Evolutionary conservation across 2,888 invertebrate genomes (phyloP).

Genomic region (Petrolisthes cinctipes): DNA sequence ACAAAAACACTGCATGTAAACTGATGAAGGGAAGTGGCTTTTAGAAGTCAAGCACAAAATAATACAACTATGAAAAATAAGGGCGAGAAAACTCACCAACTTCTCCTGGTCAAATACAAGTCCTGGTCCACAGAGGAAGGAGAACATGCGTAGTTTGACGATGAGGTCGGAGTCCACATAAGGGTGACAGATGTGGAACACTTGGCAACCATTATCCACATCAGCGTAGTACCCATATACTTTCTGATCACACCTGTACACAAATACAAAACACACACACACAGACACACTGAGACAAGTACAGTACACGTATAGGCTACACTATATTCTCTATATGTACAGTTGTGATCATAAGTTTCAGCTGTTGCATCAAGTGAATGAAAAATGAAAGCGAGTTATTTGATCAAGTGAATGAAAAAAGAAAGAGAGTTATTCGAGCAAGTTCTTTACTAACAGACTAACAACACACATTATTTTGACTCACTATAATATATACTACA

Average conservation of each 20-base stretch:
- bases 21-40: neutral
- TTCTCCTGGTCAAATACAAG: slow-evolving; percentile 48
- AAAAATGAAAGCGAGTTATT: too few relatives aligned
- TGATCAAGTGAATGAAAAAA: too few relatives aligned
- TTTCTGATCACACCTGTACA: slow-evolving; percentile 31
- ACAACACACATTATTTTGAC: too few relatives aligned
- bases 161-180: slow-evolving; percentile 42
- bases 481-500: too few relatives aligned
- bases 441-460: too few relatives aligned
- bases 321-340: too few relatives aligned
- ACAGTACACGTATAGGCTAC: neutral
- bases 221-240: slow-evolving; percentile 47
- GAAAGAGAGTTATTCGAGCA: too few relatives aligned
- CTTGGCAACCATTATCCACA: slow-evolving; percentile 35
- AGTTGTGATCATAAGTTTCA: too few relatives aligned
- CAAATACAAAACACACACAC: neutral
- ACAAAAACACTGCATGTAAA: neutral
- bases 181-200: slow-evolving; percentile 47
- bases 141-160: slow-evolving; percentile 43
- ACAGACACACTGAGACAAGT: neutral
- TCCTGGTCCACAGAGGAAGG: slow-evolving; percentile 41
- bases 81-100: slow-evolving; percentile 19
- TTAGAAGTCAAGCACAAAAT: neutral
- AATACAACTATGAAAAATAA: neutral
- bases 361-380: too few relatives aligned